A percentile compares a stretch with the other conserved stretches of the same genome.
Conservation (phyloP, 2,113 vertebrate species). For the Poeciliopsis turrubarensis region DNA sequence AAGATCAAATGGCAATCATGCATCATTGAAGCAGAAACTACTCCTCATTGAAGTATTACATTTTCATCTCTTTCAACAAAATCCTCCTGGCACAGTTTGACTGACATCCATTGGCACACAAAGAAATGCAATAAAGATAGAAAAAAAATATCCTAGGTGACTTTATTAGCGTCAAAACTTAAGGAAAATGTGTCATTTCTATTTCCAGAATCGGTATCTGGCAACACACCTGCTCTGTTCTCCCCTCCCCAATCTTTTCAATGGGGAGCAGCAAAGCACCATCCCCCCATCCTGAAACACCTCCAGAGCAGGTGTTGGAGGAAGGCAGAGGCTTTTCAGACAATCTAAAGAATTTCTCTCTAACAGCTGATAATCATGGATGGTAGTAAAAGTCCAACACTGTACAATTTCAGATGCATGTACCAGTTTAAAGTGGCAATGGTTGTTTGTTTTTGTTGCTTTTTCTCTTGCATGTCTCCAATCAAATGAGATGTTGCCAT, state of each 20-base stretch:
- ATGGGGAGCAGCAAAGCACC: conserved; percentile 1
- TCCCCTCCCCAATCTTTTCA: conserved; percentile 27
- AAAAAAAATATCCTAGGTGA: conserved; percentile 9
- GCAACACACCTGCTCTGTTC: conserved; percentile 53
- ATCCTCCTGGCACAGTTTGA: conserved; percentile 13
- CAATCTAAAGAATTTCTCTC: conserved; percentile 61
- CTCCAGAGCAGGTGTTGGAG: conserved; percentile 67
- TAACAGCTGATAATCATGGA: conserved; percentile 44
- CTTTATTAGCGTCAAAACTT: conserved; percentile 16
- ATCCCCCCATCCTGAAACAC: conserved; percentile 47
- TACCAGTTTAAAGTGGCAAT: background rate
- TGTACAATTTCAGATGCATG: conserved; percentile 15
- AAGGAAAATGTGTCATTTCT: conserved; percentile 61
- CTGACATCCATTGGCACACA: conserved; percentile 30
- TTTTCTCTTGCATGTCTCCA: too few relatives aligned
- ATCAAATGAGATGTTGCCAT: too few relatives aligned
- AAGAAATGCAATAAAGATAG: background rate
- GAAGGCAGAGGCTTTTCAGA: conserved; percentile 65
- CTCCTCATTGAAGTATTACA: background rate
- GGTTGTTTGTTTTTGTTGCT: too few relatives aligned
- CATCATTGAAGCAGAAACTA: background rate
- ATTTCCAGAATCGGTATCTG: conserved; percentile 51
- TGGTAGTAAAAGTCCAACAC: conserved; percentile 4
- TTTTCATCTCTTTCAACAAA: background rate
- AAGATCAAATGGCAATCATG: conserved; percentile 13